Conservation (phyloP, 2,888 invertebrate species). For the Leucophenga montana region DNA sequence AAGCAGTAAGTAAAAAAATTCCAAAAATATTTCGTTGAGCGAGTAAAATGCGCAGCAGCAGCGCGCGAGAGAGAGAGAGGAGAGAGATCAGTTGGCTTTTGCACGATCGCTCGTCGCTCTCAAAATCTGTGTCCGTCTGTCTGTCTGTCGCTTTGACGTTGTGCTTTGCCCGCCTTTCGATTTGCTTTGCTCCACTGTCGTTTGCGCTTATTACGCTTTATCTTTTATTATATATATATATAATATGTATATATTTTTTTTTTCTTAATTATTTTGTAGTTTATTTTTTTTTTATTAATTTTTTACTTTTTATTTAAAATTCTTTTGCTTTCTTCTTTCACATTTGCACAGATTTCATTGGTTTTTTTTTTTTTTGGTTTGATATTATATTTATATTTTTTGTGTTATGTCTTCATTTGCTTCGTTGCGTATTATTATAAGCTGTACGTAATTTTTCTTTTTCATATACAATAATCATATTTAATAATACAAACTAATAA, state of each 20-base stretch:
- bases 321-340: slow-evolving; percentile 21
- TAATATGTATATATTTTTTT: slow-evolving; percentile 26
- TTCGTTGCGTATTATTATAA: slow-evolving; percentile 20
- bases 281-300: slow-evolving; percentile 6
- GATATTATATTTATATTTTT: slow-evolving; percentile 19
- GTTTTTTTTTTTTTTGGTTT: background rate
- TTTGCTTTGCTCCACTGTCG: slow-evolving; percentile 20
- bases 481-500: too few relatives aligned
- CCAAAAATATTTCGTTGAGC: slow-evolving; percentile 26
- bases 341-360: slow-evolving; percentile 12
- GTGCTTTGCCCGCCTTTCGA: background rate
- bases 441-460: slow-evolving; percentile 24
- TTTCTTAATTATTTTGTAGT: background rate
- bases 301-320: background rate
- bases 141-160: background rate
- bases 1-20: background rate
- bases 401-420: background rate
- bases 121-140: background rate
- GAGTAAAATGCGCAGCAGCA: slow-evolving; percentile 22
- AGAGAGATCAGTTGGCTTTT: slow-evolving; percentile 17
- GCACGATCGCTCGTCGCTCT: background rate
- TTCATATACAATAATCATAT: slow-evolving; percentile 38
- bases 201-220: slow-evolving; percentile 28
- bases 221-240: slow-evolving; percentile 26
- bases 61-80: too few relatives aligned